Evolutionary conservation across 2,888 invertebrate species (phyloP).

Genomic region (Cerceris ruficornis): DNA sequence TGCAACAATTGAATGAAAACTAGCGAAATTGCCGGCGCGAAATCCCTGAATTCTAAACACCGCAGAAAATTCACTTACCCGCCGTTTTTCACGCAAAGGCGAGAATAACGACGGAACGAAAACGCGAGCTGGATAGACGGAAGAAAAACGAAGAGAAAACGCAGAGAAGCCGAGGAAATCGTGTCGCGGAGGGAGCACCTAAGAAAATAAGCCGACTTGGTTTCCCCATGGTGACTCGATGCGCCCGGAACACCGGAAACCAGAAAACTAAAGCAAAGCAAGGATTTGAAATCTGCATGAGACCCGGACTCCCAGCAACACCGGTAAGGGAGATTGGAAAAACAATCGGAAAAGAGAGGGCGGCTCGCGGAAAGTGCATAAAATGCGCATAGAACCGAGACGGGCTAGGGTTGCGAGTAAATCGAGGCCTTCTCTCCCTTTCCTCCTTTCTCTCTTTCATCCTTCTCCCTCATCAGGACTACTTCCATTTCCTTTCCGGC

Average conservation of each 20-base stretch:
- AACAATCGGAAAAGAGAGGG: slow-evolving; percentile 65
- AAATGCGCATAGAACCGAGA: slow-evolving; percentile 29
- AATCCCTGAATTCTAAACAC: no score
- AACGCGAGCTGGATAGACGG: not conserved
- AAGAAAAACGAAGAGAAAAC: not conserved
- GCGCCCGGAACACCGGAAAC: slow-evolving; percentile 11
- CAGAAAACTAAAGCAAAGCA: not conserved
- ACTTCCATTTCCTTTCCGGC: slow-evolving; percentile 12
- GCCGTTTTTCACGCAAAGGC: not conserved
- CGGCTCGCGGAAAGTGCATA: slow-evolving; percentile 22
- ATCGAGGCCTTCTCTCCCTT: slow-evolving; percentile 19
- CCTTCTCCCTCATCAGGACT: not conserved
- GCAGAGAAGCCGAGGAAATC: slow-evolving; percentile 4
- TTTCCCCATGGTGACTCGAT: slow-evolving; percentile 25
- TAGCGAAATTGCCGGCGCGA: no score
- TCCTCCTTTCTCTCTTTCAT: not conserved
- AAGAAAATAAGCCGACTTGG: slow-evolving; percentile 56
- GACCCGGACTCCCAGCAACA: slow-evolving; percentile 35
- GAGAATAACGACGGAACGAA: slow-evolving; percentile 1
- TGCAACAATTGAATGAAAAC: no score
- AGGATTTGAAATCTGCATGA: slow-evolving; percentile 61
- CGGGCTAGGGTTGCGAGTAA: slow-evolving; percentile 10
- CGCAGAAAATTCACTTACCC: not conserved
- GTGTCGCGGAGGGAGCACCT: slow-evolving; percentile 10
- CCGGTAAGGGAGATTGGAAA: slow-evolving; percentile 62